Percentiles rank a stretch among this genome's conserved stretches.
Evolutionary conservation across 2,113 vertebrate genomes (phyloP).

Genomic region (Erythrocebus patas): DNA sequence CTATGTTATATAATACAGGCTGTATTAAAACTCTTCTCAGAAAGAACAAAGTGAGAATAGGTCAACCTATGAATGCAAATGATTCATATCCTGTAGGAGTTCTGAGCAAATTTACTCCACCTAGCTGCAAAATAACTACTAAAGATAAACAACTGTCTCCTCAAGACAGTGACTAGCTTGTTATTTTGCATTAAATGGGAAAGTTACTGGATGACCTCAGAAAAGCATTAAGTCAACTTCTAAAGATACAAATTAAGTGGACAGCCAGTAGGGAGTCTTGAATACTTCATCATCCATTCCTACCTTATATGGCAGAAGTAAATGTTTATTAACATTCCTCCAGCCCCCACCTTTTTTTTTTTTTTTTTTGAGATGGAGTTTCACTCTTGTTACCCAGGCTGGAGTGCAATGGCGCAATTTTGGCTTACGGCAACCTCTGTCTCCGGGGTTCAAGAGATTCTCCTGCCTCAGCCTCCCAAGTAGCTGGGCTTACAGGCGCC

Average conservation of each 20-base stretch:
- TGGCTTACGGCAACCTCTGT: too few species aligned
- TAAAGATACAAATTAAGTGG: neutral
- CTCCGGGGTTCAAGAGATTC: too few species aligned
- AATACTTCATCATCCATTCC: conserved; percentile 12
- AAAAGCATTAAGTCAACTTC: conserved; percentile 19
- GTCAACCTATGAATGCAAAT: conserved; percentile 76
- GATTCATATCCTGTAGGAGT: conserved; percentile 83
- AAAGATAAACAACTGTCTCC: conserved; percentile 65
- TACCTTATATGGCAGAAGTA: neutral
- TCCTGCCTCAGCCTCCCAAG: too few species aligned
- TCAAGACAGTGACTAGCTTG: conserved; percentile 37
- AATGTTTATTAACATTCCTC: conserved; percentile 21
- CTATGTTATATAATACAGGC: conserved; percentile 51
- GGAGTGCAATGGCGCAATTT: too few species aligned
- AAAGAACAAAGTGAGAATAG: conserved; percentile 75
- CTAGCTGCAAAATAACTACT: conserved; percentile 66
- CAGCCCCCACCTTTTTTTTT: neutral
- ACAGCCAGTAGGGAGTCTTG: neutral
- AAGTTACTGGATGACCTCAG: conserved; percentile 32
- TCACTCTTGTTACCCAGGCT: too few species aligned
- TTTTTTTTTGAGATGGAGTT: too few species aligned
- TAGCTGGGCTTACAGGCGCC: too few species aligned
- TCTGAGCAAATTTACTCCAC: conserved; percentile 74
- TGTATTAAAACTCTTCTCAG: conserved; percentile 62
- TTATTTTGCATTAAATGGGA: conserved; percentile 50